A percentile compares a stretch with the other conserved stretches of the same genome.
These are phyloP conservation scores for Pachypeltis micranthus DNA, from an alignment of 1,140 invertebrate species.

Conservation along the genomic window DNA sequence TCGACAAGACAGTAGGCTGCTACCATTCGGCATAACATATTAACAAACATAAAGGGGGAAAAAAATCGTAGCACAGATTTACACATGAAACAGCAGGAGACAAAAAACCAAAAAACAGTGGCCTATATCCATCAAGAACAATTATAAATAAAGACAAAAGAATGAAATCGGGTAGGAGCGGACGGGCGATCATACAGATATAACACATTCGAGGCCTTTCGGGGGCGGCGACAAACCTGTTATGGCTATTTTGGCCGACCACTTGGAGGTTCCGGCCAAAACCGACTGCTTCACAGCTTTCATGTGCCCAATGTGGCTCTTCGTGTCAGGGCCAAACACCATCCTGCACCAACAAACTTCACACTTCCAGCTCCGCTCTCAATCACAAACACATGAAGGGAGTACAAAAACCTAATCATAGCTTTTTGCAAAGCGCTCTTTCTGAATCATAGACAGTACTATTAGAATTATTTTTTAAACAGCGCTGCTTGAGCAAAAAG, in stretches of 20 bases:
- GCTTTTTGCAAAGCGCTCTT: too few relatives aligned
- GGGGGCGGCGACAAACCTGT: constrained; percentile 70
- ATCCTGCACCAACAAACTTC: constrained; percentile 47
- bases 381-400: too few relatives aligned
- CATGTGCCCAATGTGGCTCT: constrained; percentile 90
- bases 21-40: too few relatives aligned
- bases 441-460: too few relatives aligned
- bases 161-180: not conserved
- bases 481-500: too few relatives aligned
- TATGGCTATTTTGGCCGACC: constrained; percentile 99
- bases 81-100: constrained; percentile 4
- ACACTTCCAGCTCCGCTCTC: not conserved
- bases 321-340: constrained; percentile 89
- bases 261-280: constrained; percentile 98
- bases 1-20: not conserved
- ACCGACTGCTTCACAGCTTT: constrained; percentile 96
- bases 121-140: too few relatives aligned
- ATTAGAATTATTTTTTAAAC: too few relatives aligned
- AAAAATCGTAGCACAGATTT: not conserved
- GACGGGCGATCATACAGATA: not conserved
- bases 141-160: not conserved
- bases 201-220: not conserved
- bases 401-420: too few relatives aligned
- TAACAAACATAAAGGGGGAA: not conserved
- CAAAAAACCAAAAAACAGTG: not conserved